Evolutionary conservation across 2,888 invertebrate species (phyloP), one percentile per base, ranked within the genome.

Genomic region (Drosophila kanekoi): DNA sequence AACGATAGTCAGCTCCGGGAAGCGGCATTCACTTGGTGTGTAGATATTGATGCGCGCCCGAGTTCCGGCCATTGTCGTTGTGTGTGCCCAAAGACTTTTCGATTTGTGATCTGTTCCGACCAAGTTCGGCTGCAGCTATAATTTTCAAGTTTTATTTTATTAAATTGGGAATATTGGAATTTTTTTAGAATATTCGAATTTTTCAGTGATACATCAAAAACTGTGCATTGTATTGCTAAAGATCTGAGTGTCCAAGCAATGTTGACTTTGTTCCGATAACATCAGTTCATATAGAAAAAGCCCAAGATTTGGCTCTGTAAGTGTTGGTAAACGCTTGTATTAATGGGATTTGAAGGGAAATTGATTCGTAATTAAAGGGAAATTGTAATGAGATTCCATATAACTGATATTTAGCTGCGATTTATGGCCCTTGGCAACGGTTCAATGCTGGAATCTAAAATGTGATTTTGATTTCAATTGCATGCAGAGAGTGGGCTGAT

Each of bases 1-100:
- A 9, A 40, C 20, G 1, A 41, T 40, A 6, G 28, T 56, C n/a
- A 71, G 44, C 28, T 77, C 83, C 13, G 82, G 76, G 13, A 79
- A 81, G 3, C 43, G 63, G 14, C 53, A 72, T 1, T 58, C 47
- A n/a, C 54, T 32, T 6, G 81, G 81, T 9, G 58, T 57, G n/a
- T 45, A 67, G 10, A 81, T 54, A 48, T 81, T 60, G 5, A 81
- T 82, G 13, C 54, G 49, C 0, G 45, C 16, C 1, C 59, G 41
- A 13, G 16, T 8, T 13, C 44, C 35, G 18, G 48, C 49, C 85
- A 81, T 81, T 1, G 41, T 63, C 4, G 16, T n/a, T 3, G 18
- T 5, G 20, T 20, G 4, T 18, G 16, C 11, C 38, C 8, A 38
- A 14, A 16, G 38, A 38, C 14, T 38, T 14, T 5, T 38, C 14